Percentiles rank a stretch among this genome's conserved stretches.
Evolutionary conservation across 2,113 vertebrate species (phyloP).

Genomic region (Calcarius ornatus): DNA sequence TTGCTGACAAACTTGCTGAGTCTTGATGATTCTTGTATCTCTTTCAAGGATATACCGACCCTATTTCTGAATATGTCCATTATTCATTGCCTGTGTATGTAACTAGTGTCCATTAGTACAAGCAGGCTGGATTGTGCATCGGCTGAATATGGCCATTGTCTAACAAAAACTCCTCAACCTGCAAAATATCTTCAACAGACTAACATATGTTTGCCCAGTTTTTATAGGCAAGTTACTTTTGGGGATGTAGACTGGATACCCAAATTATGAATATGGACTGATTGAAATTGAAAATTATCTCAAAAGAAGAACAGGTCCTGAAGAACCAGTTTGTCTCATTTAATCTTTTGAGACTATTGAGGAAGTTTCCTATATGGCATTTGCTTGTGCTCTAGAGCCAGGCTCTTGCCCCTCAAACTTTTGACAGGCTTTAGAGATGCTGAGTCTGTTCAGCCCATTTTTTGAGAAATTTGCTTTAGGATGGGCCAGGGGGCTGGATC

Average conservation of each 20-base stretch:
- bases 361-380: neutral
- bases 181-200: too few relatives aligned
- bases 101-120: too few relatives aligned
- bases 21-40: too few relatives aligned
- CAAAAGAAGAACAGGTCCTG: neutral
- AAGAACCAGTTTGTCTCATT: neutral
- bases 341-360: neutral
- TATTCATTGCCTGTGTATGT: too few relatives aligned
- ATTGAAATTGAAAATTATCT: neutral
- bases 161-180: too few relatives aligned
- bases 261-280: neutral
- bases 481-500: neutral
- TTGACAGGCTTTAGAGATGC: neutral
- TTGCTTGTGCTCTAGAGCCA: neutral
- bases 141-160: too few relatives aligned
- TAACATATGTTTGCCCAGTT: neutral
- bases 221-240: neutral
- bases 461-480: neutral
- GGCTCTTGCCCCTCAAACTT: neutral
- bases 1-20: too few relatives aligned
- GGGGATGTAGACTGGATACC: neutral
- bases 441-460: neutral
- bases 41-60: too few relatives aligned
- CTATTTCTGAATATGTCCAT: too few relatives aligned
- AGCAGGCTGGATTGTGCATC: too few relatives aligned